Base-by-base conservation (phyloP, 2,888 invertebrate genomes). In the Nephrotoma appendiculata region DNA sequence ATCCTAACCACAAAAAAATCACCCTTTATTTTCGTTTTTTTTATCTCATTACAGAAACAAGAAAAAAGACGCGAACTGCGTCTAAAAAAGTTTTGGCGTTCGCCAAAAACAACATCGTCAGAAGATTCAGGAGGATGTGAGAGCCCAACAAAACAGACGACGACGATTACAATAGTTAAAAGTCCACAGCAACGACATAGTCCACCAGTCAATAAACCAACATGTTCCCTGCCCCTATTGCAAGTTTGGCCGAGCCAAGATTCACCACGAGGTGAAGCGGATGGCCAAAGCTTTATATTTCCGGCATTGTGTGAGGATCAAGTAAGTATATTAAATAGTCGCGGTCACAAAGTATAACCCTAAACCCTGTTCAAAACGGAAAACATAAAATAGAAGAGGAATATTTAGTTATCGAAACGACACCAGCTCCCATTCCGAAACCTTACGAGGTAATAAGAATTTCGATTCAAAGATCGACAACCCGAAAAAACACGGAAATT, bases 261-360 rank as follows among this genome's bases (percentile, higher is more conserved):
- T 71, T 95, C 95, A 31, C 95, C 95, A 12, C 92, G 94, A 86
- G 94, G 94, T 88, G 94, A 94, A 89, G 94, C 94, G 45, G 95
- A 95, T 88, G 94, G 94, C 2, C 94, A 95, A 89, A 94, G 94
- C 88, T 95, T 95, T 90, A 92, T 95, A 86, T 95, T 95, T 89
- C 94, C 95, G 57, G 93, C 88, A 90, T 92, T 89, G 88, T 91
- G 90, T 88, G 92, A 91, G 89, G 92, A 91, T 43, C 87, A 48
- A 57, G 86, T 86, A 86, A 86, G 84, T 43, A 83, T 7, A 11
- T 57, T 5, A 19, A 41, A 41, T 57, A 15, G 9, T 19, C 1
- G 9, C 1, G 1, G 5, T 2, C 83, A 12, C 3, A 12, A 48
- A 2, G 1, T 48, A 12, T 48, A 48, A 12, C n/a, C 9, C 1